Evolutionary conservation across 2,888 invertebrate genomes (phyloP).

Genomic region (Polyploca ridens): DNA sequence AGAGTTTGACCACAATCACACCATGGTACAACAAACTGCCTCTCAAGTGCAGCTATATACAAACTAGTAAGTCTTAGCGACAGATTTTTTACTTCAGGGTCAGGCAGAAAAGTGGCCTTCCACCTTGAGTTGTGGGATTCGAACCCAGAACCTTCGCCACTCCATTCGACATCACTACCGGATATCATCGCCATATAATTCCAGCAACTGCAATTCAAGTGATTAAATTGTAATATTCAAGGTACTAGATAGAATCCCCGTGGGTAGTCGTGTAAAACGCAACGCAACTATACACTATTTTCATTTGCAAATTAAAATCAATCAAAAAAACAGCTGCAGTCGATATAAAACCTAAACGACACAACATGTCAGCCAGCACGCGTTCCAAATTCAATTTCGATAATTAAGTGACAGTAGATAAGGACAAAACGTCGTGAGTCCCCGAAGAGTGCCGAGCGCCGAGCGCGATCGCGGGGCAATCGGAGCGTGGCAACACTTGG

Average conservation of each 20-base stretch:
- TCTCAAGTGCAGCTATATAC: too few species aligned
- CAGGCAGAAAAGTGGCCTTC: too few species aligned
- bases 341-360: slow-evolving; percentile 34
- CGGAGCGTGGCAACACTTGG: slow-evolving; percentile 74
- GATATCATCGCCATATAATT: too few species aligned
- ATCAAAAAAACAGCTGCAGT: slow-evolving; percentile 43
- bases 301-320: slow-evolving; percentile 40
- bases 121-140: too few species aligned
- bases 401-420: slow-evolving; percentile 78
- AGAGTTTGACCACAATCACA: too few species aligned
- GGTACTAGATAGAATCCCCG: neutral
- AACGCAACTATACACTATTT: neutral
- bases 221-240: neutral
- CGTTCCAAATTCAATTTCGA: slow-evolving; percentile 68
- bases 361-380: slow-evolving; percentile 23
- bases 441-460: slow-evolving; percentile 35
- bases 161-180: too few species aligned
- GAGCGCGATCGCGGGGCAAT: slow-evolving; percentile 40
- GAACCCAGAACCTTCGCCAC: too few species aligned
- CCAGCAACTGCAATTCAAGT: neutral
- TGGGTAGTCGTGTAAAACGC: neutral
- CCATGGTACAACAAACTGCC: too few species aligned
- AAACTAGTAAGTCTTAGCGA: too few species aligned
- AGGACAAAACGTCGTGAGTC: slow-evolving; percentile 56
- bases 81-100: too few species aligned